Base-by-base conservation (phyloP, 2,888 invertebrate genomes). In the Bugulina stolonifera region DNA sequence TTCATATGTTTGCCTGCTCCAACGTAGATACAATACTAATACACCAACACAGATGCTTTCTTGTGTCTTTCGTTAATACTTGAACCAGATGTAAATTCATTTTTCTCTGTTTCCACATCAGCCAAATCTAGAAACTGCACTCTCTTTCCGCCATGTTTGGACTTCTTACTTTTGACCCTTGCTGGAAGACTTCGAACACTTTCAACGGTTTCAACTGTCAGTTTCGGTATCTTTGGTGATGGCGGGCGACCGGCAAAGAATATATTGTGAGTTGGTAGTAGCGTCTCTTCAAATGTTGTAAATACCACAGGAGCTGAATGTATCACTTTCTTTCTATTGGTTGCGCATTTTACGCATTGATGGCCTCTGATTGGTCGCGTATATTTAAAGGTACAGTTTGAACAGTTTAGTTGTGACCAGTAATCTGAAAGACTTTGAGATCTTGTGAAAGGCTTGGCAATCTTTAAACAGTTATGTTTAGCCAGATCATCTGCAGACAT, bases 111-210 rank as follows among this genome's bases (percentile, higher is more conserved):
- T n/a, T n/a, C n/a, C n/a, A n/a, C n/a, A n/a, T n/a, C n/a, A n/a
- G n/a, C n/a, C n/a, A n/a, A n/a, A 55, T 25, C 34, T 27, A 71
- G 25, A 71, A 71, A 43, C 43, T 70, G 34, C 52, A 70, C 70
- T 35, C 35, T 43, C 43, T 25, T 27, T 27, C 27, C 71, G 54
- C 54, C 55, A 34, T 25, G 43, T 43, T 18, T 43, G 18, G 43
- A 10, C 18, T 43, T 43, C 43, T 43, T 43, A 10, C 10, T 43
- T 43, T 5, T 43, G n/a, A n/a, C n/a, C n/a, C n/a, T n/a, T n/a
- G n/a, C n/a, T n/a, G n/a, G n/a, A n/a, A n/a, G n/a, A 43, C 43
- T 43, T 18, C 5, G 18, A 18, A 43, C 43, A 18, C 10, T 5
- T 43, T 5, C 18, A 5, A 43, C 5, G 43, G 43, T 18, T 18